Evolutionary conservation across 2,888 invertebrate genomes (phyloP).

Genomic region (Willowsia nigromaculata): DNA sequence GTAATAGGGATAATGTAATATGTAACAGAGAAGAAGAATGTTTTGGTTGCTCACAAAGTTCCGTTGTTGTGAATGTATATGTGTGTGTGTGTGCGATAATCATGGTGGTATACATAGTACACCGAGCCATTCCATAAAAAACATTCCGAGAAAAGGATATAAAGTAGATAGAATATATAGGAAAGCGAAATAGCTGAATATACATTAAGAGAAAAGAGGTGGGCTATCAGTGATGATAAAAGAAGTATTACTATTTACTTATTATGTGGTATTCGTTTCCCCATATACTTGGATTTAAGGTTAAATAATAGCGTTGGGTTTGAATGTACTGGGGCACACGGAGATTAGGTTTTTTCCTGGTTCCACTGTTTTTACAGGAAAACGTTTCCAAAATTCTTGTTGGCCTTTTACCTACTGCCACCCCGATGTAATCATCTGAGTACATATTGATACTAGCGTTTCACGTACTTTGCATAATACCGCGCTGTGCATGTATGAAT

Average conservation of each 20-base stretch:
- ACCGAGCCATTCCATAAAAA: neutral
- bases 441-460: neutral
- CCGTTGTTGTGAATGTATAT: slow-evolving; percentile 10
- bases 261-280: neutral
- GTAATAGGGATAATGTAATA: slow-evolving; percentile 56
- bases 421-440: neutral
- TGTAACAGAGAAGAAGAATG: slow-evolving; percentile 38
- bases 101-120: neutral
- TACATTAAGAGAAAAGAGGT: neutral
- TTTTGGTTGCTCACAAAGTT: slow-evolving; percentile 45
- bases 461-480: slow-evolving; percentile 35
- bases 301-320: neutral
- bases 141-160: no score
- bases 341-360: neutral
- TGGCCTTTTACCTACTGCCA: neutral
- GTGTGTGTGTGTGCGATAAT: neutral
- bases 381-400: slow-evolving; percentile 17
- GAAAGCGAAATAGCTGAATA: neutral
- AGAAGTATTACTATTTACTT: neutral
- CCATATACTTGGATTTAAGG: neutral
- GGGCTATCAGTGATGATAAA: neutral
- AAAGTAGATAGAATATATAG: neutral
- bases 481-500: neutral
- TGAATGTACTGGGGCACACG: neutral
- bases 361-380: slow-evolving; percentile 16